Evolutionary conservation across 2,113 vertebrate genomes (phyloP).

Genomic region (Neolamprologus hecqui): DNA sequence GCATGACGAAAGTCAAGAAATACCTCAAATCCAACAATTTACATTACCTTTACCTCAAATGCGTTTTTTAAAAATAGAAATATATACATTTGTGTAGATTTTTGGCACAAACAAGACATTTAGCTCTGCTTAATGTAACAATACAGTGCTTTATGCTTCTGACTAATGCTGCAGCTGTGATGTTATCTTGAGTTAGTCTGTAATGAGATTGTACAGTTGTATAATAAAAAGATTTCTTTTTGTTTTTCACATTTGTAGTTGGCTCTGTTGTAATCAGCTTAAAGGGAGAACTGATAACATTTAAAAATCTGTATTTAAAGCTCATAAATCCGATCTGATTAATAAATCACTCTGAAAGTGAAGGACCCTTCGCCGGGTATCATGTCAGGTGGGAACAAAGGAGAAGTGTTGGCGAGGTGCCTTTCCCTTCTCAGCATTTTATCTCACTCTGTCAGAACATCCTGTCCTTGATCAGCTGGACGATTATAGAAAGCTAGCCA

Average conservation of each 20-base stretch:
- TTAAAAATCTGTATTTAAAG: neutral
- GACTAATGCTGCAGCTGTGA: neutral
- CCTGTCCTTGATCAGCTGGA: conserved; percentile 54
- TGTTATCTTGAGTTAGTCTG: neutral
- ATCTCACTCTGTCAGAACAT: conserved; percentile 64
- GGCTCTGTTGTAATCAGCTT: neutral
- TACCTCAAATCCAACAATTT: neutral
- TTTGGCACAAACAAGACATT: neutral
- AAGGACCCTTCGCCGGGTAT: conserved; percentile 16
- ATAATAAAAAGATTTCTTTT: conserved; percentile 12
- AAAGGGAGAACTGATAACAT: neutral
- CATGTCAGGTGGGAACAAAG: conserved; percentile 54
- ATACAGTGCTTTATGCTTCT: neutral
- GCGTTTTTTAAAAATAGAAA: neutral
- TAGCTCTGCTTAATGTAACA: neutral
- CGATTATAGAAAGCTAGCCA: conserved; percentile 23
- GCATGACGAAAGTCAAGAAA: neutral
- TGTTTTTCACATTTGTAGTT: neutral
- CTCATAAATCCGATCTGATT: neutral
- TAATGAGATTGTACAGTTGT: neutral
- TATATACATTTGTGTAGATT: neutral
- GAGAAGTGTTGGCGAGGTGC: conserved; percentile 48
- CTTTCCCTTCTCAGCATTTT: conserved; percentile 31
- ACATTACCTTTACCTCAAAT: neutral
- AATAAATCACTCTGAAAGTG: neutral